Evolutionary conservation across 2,113 vertebrate genomes (phyloP).

Genomic region (Notarius lentiginosus): DNA sequence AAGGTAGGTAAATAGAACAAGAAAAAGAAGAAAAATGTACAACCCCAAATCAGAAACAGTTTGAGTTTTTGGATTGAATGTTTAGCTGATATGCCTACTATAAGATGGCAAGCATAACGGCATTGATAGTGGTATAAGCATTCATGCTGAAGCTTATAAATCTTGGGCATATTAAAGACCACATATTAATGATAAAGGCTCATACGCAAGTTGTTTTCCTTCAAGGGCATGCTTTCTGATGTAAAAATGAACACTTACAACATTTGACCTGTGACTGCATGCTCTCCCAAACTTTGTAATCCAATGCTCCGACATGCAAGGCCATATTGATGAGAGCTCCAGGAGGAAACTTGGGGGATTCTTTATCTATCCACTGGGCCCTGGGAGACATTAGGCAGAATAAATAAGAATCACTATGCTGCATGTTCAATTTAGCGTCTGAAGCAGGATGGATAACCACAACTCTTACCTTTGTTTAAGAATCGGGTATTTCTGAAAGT

Average conservation of each 20-base stretch:
- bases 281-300: constrained; percentile 72
- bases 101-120: background rate
- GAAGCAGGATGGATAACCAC: background rate
- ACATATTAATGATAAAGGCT: background rate
- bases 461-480: constrained; percentile 69
- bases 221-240: background rate
- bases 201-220: background rate
- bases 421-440: background rate
- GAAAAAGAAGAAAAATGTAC: no score
- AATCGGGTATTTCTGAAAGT: constrained; percentile 67
- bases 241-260: constrained; percentile 61
- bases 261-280: constrained; percentile 63
- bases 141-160: background rate
- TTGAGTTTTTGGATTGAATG: no score
- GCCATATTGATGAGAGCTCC: constrained; percentile 65
- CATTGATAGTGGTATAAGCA: background rate
- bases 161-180: background rate
- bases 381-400: constrained; percentile 47
- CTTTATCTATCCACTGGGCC: constrained; percentile 62
- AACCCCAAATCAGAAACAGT: no score
- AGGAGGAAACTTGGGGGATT: constrained; percentile 42
- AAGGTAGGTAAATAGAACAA: background rate
- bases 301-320: constrained; percentile 67
- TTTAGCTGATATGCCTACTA: background rate
- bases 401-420: background rate